These are phyloP conservation scores for Meloe dianella DNA, from an alignment of 2,888 invertebrate species.

Conservation along the genomic window DNA sequence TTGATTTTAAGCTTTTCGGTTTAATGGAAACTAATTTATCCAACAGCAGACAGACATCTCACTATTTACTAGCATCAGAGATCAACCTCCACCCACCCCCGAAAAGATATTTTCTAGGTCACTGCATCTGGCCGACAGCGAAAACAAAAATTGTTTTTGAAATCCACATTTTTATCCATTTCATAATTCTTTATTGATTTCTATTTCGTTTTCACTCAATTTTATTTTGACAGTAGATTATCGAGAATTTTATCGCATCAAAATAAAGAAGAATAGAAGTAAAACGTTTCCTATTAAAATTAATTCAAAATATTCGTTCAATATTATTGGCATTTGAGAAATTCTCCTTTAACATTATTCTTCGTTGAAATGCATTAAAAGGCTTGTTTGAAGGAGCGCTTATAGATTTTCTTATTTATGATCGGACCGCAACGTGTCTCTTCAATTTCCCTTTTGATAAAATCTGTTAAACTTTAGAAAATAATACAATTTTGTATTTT, in stretches of 20 bases:
- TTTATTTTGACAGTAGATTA: not conserved
- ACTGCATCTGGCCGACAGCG: not conserved
- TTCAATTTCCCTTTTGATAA: not conserved
- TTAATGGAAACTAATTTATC: constrained; percentile 11
- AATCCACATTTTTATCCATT: constrained; percentile 2
- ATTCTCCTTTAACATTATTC: not conserved
- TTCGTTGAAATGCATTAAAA: not conserved
- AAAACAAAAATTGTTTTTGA: constrained; percentile 6
- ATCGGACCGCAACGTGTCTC: not conserved
- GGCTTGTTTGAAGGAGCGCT: not conserved
- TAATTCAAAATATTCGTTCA: not conserved
- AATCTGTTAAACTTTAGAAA: not conserved
- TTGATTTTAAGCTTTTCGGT: constrained; percentile 13
- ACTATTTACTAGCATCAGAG: constrained; percentile 3
- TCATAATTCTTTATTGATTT: not conserved
- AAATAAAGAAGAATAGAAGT: not conserved
- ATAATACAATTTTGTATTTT: too few relatives aligned
- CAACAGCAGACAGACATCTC: constrained; percentile 1
- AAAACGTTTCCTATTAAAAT: not conserved
- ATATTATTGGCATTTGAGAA: not conserved
- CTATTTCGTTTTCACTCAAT: constrained; percentile 7
- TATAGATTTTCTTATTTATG: constrained; percentile 9
- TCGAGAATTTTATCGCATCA: not conserved
- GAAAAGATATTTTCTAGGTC: constrained; percentile 13
- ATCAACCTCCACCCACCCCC: not conserved